These are phyloP conservation scores for Pampus argenteus DNA, from an alignment of 2,797 vertebrate species.

Conservation along the genomic window DNA sequence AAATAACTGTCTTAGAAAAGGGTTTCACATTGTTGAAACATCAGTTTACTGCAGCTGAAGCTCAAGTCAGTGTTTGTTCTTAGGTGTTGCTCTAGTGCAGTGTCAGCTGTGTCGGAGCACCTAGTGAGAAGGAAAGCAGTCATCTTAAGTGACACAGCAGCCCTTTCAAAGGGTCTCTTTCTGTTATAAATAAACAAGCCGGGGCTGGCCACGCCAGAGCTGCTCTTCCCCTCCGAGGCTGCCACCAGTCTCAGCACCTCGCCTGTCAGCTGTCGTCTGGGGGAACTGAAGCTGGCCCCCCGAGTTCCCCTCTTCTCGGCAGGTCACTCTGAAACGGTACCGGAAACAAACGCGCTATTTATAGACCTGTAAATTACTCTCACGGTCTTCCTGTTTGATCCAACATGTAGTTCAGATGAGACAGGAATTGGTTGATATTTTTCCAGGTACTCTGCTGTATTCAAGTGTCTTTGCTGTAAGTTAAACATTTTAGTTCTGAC, in stretches of 20 bases:
- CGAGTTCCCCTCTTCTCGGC: slow-evolving; percentile 32
- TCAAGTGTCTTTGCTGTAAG: not conserved
- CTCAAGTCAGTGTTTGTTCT: slow-evolving; percentile 14
- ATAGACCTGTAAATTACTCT: slow-evolving; percentile 41
- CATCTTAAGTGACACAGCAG: slow-evolving; percentile 72
- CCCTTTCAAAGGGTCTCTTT: slow-evolving; percentile 58
- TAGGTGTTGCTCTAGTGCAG: slow-evolving; percentile 14
- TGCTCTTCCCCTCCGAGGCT: slow-evolving; percentile 54
- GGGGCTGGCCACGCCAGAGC: slow-evolving; percentile 29
- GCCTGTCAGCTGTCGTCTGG: slow-evolving; percentile 85
- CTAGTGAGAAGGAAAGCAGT: slow-evolving; percentile 59
- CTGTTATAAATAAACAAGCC: slow-evolving; percentile 83
- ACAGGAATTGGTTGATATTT: not conserved
- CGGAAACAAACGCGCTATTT: slow-evolving; percentile 78
- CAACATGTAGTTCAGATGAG: slow-evolving; percentile 31
- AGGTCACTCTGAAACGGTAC: slow-evolving; percentile 72
- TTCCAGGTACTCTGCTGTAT: not conserved
- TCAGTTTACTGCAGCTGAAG: not conserved
- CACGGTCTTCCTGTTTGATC: slow-evolving; percentile 60
- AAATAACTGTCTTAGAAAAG: not conserved
- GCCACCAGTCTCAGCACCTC: slow-evolving; percentile 67
- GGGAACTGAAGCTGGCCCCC: slow-evolving; percentile 72
- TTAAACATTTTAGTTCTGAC: slow-evolving; percentile 3
- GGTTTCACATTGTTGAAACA: not conserved
- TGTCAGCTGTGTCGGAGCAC: slow-evolving; percentile 37